phyloP scores from a whole-genome alignment of 2,888 invertebrate species.

The Amphipoea lucens region DNA sequence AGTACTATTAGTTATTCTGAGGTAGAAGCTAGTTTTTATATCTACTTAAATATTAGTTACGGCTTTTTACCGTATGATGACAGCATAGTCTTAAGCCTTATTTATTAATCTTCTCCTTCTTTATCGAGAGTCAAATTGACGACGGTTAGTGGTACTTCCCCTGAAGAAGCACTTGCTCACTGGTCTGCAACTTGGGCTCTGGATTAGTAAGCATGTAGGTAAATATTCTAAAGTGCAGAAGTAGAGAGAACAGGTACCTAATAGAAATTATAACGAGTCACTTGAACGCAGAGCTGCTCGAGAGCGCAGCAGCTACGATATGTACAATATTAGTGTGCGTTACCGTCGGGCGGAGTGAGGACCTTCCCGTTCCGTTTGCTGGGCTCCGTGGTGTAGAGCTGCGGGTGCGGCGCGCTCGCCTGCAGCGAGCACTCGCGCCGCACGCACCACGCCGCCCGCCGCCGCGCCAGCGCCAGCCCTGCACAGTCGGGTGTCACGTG shows the following conservation, averaged over 20 bases:
- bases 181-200: neutral
- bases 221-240: neutral
- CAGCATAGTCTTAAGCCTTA: no score
- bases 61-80: no score
- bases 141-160: neutral
- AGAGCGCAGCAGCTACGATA: neutral
- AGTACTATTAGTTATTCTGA: no score
- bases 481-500: neutral
- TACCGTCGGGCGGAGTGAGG: constrained; percentile 76
- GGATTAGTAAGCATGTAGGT: no score
- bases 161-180: neutral
- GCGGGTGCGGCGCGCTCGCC: constrained; percentile 67
- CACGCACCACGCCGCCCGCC: constrained; percentile 52
- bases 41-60: no score
- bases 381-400: constrained; percentile 78
- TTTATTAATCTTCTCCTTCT: no score
- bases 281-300: neutral
- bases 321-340: constrained; percentile 13
- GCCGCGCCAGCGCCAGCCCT: constrained; percentile 44
- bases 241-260: neutral
- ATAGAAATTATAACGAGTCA: neutral
- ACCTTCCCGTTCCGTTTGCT: constrained; percentile 76
- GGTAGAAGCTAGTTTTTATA: no score
- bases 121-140: neutral
- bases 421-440: constrained; percentile 59